phyloP scores from a whole-genome alignment of 1,140 invertebrate species.

The Drosophila ercepeae region DNA sequence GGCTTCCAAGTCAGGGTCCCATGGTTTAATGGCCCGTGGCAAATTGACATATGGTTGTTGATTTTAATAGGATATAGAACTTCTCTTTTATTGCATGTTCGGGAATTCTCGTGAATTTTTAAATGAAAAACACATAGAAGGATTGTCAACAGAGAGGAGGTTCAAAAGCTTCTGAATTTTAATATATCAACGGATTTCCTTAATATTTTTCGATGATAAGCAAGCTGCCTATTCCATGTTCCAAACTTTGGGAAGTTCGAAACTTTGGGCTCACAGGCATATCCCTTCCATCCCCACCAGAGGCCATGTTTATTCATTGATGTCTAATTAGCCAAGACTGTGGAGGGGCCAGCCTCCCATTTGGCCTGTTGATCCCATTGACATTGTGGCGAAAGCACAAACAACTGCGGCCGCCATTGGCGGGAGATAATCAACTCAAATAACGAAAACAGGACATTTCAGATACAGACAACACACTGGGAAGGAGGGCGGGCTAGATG shows the following conservation, averaged over 20 bases:
- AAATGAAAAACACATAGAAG: slow-evolving; percentile 16
- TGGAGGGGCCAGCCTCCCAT: slow-evolving; percentile 15
- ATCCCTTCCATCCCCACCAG: slow-evolving; percentile 1
- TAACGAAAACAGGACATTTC: slow-evolving; percentile 40
- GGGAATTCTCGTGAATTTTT: neutral
- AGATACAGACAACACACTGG: neutral
- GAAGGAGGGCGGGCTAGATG: neutral
- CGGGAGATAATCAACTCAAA: slow-evolving; percentile 58
- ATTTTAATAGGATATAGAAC: slow-evolving; percentile 59
- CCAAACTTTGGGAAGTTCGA: neutral
- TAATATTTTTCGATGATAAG: neutral
- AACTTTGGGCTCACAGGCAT: neutral
- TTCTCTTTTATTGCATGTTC: slow-evolving; percentile 25
- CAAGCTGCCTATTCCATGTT: neutral
- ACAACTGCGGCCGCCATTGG: slow-evolving; percentile 34
- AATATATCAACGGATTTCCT: neutral
- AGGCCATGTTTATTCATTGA: slow-evolving; percentile 70
- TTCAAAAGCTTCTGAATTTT: slow-evolving; percentile 2
- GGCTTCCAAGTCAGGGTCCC: neutral
- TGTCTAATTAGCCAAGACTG: slow-evolving; percentile 55
- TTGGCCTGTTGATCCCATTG: slow-evolving; percentile 24
- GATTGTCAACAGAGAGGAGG: neutral
- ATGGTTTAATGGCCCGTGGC: slow-evolving; percentile 53
- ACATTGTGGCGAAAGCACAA: slow-evolving; percentile 11
- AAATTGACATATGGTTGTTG: slow-evolving; percentile 65